These are phyloP conservation scores for Hoplodrina ambigua DNA, from an alignment of 2,888 invertebrate species.

Conservation along the genomic window DNA sequence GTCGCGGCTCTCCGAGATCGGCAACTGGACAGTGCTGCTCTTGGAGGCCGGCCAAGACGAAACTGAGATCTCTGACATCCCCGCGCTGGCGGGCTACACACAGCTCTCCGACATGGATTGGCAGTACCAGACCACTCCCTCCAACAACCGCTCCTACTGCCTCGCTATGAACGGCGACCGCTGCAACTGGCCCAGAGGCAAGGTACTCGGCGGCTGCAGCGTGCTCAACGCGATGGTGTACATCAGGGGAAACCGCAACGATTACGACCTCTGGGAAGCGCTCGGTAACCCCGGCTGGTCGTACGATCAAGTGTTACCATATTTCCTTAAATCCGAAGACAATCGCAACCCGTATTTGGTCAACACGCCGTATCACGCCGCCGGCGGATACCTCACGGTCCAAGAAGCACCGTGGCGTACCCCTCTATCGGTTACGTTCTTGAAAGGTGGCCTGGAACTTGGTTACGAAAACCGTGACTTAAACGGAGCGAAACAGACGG, in stretches of 20 bases:
- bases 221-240: conserved; percentile 98
- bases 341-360: conserved; percentile 95
- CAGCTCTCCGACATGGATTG: conserved; percentile 97
- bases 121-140: conserved; percentile 97
- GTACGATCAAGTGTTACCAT: conserved; percentile 94
- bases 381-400: conserved; percentile 95
- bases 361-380: conserved; percentile 93
- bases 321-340: conserved; percentile 96
- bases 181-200: conserved; percentile 98
- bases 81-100: conserved; percentile 95
- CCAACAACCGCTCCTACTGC: conserved; percentile 94
- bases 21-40: conserved; percentile 95
- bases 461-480: conserved; percentile 95
- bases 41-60: conserved; percentile 97
- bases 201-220: conserved; percentile 96
- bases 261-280: conserved; percentile 96
- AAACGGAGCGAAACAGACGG: conserved; percentile 95
- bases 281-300: conserved; percentile 97
- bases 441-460: conserved; percentile 95
- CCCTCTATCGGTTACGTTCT: conserved; percentile 95
- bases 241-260: conserved; percentile 95
- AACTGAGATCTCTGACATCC: conserved; percentile 96
- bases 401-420: conserved; percentile 96
- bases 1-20: conserved; percentile 94
- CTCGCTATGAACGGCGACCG: conserved; percentile 96